Evolutionary conservation across 2,797 vertebrate genomes (phyloP).

Genomic region (Takifugu rubripes): DNA sequence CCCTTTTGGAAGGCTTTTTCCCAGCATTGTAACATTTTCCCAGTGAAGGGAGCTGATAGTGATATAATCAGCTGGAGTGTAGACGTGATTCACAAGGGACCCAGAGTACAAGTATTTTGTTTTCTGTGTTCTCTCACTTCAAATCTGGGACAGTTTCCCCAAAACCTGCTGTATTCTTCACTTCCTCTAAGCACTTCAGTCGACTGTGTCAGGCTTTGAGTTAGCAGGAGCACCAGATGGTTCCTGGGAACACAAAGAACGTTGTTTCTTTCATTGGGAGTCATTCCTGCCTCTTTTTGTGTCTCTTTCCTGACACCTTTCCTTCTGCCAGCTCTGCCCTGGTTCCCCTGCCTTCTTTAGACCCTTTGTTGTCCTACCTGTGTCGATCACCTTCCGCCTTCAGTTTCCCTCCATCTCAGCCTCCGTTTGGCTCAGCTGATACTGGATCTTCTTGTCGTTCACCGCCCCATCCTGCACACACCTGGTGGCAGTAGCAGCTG

Average conservation of each 20-base stretch:
- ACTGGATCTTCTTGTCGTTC: constrained; percentile 2
- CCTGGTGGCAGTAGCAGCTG: too few species aligned
- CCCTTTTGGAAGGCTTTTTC: not conserved
- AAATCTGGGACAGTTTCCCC: constrained; percentile 52
- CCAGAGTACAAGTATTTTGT: constrained; percentile 51
- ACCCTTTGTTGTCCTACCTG: not conserved
- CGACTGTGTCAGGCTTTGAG: constrained; percentile 47
- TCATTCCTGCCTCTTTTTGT: constrained; percentile 6
- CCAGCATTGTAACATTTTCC: not conserved
- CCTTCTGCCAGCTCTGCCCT: constrained; percentile 8
- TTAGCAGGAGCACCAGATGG: constrained; percentile 59
- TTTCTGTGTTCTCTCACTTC: constrained; percentile 44
- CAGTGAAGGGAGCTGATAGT: constrained; percentile 2
- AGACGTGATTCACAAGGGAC: constrained; percentile 27
- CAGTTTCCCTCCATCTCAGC: not conserved
- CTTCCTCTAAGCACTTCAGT: constrained; percentile 38
- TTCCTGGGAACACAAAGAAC: constrained; percentile 55
- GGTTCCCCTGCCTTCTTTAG: not conserved
- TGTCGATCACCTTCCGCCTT: not conserved
- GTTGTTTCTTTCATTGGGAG: constrained; percentile 36
- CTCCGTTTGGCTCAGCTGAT: constrained; percentile 1
- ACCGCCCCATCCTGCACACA: too few species aligned
- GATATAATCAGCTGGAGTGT: constrained; percentile 8
- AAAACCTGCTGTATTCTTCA: constrained; percentile 38
- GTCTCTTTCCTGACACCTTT: constrained; percentile 4